Evolutionary conservation across 2,888 invertebrate genomes (phyloP), one percentile per base, ranked within the genome.

Genomic region (Koerneria pararmatus): DNA sequence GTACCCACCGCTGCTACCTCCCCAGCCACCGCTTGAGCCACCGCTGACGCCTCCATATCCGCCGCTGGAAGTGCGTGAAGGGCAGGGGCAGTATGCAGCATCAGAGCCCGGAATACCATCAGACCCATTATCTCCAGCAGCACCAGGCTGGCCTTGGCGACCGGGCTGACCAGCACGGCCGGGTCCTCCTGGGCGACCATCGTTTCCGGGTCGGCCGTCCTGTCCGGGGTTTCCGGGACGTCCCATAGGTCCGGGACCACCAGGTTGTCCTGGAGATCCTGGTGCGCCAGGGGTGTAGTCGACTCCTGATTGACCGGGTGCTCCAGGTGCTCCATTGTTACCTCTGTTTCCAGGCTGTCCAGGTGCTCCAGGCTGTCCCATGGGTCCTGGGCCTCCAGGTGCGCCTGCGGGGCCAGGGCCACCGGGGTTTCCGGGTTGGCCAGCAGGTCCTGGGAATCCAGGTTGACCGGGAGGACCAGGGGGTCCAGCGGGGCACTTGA

Each of bases 331-430:
- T 65, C 76, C 76, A 8, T 71, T 69, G 15, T 66, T 65, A 70
- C 75, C 75, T 68, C 71, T 70, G 46, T 73, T 71, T 67, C 76
- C 76, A 29, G 71, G 68, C 29, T 71, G 53, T 71, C 75, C 75
- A 61, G 75, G 75, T 8, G 22, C 3, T 65, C 76, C 76, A 35
- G 62, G 58, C 62, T 73, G 70, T 68, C 74, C 76, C 31, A 64
- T 54, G 71, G 71, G 71, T 70, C 76, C 76, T 63, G 73, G 73
- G 60, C 69, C 69, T 68, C 76, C 74, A 63, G 73, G 74, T 61
- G 72, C 72, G 69, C 76, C 76, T 56, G 72, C 71, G 8, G 69
- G 68, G 70, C 74, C 76, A 57, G 76, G 74, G 69, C 71, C 69
- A 64, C 69, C 71, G 34, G 68, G 67, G 31, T 67, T 69, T 65